Base-by-base conservation (phyloP, 2,797 vertebrate species). In the Rhynchotus rufescens region DNA sequence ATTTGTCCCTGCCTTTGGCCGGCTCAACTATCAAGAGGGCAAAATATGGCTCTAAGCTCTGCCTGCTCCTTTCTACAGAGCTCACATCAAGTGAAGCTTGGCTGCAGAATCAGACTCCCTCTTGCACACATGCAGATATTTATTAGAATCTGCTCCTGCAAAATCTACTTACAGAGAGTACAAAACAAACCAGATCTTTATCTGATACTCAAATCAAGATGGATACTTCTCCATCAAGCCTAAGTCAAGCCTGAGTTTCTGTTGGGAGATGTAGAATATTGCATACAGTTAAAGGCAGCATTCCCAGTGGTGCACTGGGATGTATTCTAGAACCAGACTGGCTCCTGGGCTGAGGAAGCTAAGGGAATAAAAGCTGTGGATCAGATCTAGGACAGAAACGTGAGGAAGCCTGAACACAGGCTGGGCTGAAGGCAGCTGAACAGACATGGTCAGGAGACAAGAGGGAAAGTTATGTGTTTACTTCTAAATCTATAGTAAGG, bases 371-470 rank as follows among this genome's bases (percentile, higher is more conserved):
- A 86, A 3, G 72, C 64, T 75, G 25, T 23, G 76, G 69, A 65
- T 45, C 34, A 84, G 36, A 17, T 23, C 54, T 45, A 72, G 44
- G 34, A 30, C 26, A 23, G 36, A 77, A 84, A 28, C 38, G 66
- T 80, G 86, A 92, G 68, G 61, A 65, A 59, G 32, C 80, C 81
- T 74, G 49, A n/a, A n/a, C 19, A 56, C 30, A n/a, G 40, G 32
- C 59, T 61, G 59, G 30, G 36, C 32, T 86, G 78, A 84, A 84
- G 78, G 42, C 61, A 88, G 68, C 40, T 92, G 69, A 28, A 22
- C 13, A 78, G 34, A 51, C 20, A 17, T 34, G 49, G 11, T 17
- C 57, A 69, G 34, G 23, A 76, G 19, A 28, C 6, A 12, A 21
- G 34, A 90, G 1, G 13, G 14, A 68, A 26, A 25, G 4, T 9